Evolutionary conservation across 2,113 vertebrate species (phyloP).

Genomic region (Himantopus leucocephalus): DNA sequence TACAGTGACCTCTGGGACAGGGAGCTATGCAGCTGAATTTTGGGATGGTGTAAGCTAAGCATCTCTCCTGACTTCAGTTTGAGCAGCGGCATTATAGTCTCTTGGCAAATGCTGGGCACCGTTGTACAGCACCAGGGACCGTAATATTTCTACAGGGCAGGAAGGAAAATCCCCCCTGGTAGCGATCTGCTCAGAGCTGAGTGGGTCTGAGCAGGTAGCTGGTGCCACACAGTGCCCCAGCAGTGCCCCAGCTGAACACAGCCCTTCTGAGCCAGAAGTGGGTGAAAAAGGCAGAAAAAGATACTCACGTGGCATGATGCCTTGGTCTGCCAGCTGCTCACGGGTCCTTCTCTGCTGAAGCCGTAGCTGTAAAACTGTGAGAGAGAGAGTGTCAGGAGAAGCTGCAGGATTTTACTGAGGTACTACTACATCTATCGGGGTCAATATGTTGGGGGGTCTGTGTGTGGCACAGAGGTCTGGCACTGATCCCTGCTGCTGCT

Average conservation of each 20-base stretch:
- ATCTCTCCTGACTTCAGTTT: neutral
- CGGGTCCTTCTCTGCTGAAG: conserved; percentile 96
- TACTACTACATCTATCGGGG: neutral
- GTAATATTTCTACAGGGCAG: neutral
- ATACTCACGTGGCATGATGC: conserved; percentile 97
- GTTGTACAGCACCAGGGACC: neutral
- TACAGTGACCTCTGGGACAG: neutral
- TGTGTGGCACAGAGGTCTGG: neutral
- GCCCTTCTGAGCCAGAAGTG: neutral
- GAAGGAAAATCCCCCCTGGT: neutral
- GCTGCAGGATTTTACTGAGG: neutral
- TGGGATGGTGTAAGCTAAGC: neutral
- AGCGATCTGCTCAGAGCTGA: neutral
- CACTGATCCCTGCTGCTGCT: neutral
- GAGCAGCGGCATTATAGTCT: neutral
- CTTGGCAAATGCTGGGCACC: neutral
- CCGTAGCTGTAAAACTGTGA: conserved; percentile 94
- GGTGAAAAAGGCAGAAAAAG: neutral
- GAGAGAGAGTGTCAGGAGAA: conserved; percentile 49
- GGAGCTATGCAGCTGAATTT: neutral
- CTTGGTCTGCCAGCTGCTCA: conserved; percentile 92
- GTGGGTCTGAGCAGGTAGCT: neutral
- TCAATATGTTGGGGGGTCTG: neutral
- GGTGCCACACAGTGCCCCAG: neutral
- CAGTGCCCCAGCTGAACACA: neutral